Conservation (phyloP, 2,888 invertebrate genomes). For the Noctua janthe region DNA sequence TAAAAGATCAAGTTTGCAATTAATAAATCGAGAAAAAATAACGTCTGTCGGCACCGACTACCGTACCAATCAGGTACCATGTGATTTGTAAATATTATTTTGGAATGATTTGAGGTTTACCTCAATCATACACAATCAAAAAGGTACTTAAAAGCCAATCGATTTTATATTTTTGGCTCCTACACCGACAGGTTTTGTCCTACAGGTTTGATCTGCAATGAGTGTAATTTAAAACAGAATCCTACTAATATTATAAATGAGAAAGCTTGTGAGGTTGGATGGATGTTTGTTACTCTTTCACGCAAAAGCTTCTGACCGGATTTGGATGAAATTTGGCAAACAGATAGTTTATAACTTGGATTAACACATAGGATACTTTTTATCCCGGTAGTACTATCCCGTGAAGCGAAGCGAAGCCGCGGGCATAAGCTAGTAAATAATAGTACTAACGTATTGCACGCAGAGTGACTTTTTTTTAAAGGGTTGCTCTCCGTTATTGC, state of each 20-base stretch:
- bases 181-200: not conserved
- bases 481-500: not conserved
- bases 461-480: not conserved
- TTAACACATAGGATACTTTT: too few species aligned
- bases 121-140: slow-evolving; percentile 57
- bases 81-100: slow-evolving; percentile 50
- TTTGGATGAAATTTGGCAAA: too few species aligned
- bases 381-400: too few species aligned
- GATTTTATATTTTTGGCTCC: slow-evolving; percentile 39
- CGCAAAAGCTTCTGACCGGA: too few species aligned
- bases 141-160: slow-evolving; percentile 37
- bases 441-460: not conserved
- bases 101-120: slow-evolving; percentile 45
- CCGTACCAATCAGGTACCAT: slow-evolving; percentile 42
- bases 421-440: not conserved
- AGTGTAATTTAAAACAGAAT: slow-evolving; percentile 9
- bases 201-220: not conserved
- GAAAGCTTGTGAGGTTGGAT: too few species aligned
- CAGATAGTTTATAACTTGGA: too few species aligned
- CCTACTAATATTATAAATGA: too few species aligned
- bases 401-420: too few species aligned
- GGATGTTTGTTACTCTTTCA: too few species aligned
- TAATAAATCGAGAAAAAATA: slow-evolving; percentile 34
- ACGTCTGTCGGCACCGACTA: slow-evolving; percentile 26
- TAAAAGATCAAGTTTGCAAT: slow-evolving; percentile 36